These are phyloP conservation scores for Paraplagusia blochii DNA, from an alignment of 2,113 vertebrate genomes.

Conservation along the genomic window DNA sequence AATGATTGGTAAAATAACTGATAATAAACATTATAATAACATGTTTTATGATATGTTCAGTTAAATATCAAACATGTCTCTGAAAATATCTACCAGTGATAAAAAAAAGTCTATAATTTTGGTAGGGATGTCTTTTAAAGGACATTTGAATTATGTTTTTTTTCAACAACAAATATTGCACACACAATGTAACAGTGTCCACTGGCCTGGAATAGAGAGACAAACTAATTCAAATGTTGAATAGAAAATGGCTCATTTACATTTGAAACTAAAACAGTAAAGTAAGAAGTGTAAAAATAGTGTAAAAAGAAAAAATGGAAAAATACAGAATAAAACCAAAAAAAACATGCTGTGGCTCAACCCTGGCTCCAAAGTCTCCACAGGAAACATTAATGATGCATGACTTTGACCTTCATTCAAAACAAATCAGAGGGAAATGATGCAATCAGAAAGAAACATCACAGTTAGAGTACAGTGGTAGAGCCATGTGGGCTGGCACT, in stretches of 20 bases:
- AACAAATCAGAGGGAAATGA: neutral
- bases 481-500: slow-evolving; percentile 84
- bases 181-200: slow-evolving; percentile 15
- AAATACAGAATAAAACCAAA: slow-evolving; percentile 8
- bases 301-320: neutral
- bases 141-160: too few species aligned
- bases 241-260: slow-evolving; percentile 18
- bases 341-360: neutral
- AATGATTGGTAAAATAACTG: too few species aligned
- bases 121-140: too few species aligned
- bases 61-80: too few species aligned
- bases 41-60: too few species aligned
- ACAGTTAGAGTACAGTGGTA: slow-evolving; percentile 79
- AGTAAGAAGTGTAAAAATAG: neutral
- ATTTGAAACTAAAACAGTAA: slow-evolving; percentile 1
- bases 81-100: too few species aligned
- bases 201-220: slow-evolving; percentile 45
- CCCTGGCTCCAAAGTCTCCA: slow-evolving; percentile 36
- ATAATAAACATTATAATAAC: too few species aligned
- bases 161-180: slow-evolving; percentile 60
- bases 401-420: neutral
- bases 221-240: neutral
- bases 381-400: slow-evolving; percentile 56
- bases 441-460: neutral
- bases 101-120: too few species aligned